Percentiles rank a stretch among this genome's conserved stretches.
phyloP scores from a whole-genome alignment of 2,888 invertebrate species.

The Tortrix viridana region DNA sequence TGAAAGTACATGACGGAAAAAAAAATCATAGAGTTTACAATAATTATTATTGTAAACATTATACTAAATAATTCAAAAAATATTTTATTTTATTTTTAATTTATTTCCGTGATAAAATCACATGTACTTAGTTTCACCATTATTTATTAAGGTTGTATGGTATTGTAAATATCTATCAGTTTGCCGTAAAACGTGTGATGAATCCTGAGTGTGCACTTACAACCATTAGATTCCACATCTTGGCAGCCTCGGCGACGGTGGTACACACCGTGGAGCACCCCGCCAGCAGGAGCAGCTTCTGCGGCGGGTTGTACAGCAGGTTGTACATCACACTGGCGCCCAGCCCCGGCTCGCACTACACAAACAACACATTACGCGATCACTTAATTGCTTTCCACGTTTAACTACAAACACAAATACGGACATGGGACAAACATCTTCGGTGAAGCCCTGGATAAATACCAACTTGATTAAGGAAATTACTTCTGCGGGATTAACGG shows the following conservation, averaged over 20 bases:
- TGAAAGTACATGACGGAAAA: no score
- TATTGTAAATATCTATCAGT: no score
- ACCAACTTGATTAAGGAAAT: slow-evolving; percentile 16
- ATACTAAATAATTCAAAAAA: no score
- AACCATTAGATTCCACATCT: slow-evolving; percentile 99
- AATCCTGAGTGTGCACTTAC: no score
- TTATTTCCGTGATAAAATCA: no score
- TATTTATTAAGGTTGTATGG: no score
- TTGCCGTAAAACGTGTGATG: no score
- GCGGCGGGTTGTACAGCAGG: slow-evolving; percentile 96
- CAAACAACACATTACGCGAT: slow-evolving; percentile 25
- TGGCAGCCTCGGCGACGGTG: slow-evolving; percentile 99
- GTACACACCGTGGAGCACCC: slow-evolving; percentile 99
- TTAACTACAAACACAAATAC: slow-evolving; percentile 8
- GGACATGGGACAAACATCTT: slow-evolving; percentile 4
- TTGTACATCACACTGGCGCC: slow-evolving; percentile 99
- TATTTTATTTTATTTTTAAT: no score
- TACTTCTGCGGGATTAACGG: background rate
- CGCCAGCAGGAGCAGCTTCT: slow-evolving; percentile 96
- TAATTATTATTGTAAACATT: no score
- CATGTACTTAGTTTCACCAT: no score
- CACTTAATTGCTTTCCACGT: no score
- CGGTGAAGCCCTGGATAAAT: slow-evolving; percentile 7
- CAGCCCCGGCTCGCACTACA: slow-evolving; percentile 98
- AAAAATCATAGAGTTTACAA: no score